Evolutionary conservation across 2,888 invertebrate genomes (phyloP).

Genomic region (Agonopterix subpropinquella): DNA sequence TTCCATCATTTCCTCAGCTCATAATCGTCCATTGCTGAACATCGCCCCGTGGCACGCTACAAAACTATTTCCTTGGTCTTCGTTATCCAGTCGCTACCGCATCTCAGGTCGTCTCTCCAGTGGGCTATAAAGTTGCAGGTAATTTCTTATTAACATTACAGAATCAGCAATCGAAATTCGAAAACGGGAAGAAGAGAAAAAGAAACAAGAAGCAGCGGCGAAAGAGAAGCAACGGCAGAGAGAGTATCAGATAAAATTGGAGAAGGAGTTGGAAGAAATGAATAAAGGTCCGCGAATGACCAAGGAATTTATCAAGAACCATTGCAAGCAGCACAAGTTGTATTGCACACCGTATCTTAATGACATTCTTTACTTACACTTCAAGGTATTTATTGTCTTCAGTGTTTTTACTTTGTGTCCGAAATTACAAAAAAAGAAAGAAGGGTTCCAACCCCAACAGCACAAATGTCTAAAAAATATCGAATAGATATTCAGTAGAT

Average conservation of each 20-base stretch:
- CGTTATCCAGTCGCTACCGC: too few species aligned
- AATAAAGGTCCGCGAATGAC: conserved; percentile 80
- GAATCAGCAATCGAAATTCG: conserved; percentile 17
- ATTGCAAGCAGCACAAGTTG: conserved; percentile 89
- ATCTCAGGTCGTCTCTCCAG: too few species aligned
- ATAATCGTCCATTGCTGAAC: too few species aligned
- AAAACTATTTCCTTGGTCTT: too few species aligned
- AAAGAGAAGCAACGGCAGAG: conserved; percentile 37
- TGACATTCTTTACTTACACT: conserved; percentile 95
- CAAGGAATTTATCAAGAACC: conserved; percentile 84
- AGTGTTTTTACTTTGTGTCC: neutral
- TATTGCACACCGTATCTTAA: conserved; percentile 93
- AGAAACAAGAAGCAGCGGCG: conserved; percentile 33
- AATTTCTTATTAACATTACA: neutral
- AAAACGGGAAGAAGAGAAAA: conserved; percentile 26
- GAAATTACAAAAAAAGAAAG: too few species aligned
- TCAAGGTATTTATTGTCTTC: conserved; percentile 79
- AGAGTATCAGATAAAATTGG: conserved; percentile 43
- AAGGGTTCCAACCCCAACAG: too few species aligned
- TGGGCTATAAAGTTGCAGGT: neutral
- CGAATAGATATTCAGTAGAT: too few species aligned
- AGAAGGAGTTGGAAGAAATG: conserved; percentile 54
- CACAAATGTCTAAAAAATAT: too few species aligned
- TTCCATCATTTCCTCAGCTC: too few species aligned
- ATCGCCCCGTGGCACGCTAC: too few species aligned